Base-by-base conservation (phyloP, 2,888 invertebrate genomes). In the Notocelia uddmanniana region DNA sequence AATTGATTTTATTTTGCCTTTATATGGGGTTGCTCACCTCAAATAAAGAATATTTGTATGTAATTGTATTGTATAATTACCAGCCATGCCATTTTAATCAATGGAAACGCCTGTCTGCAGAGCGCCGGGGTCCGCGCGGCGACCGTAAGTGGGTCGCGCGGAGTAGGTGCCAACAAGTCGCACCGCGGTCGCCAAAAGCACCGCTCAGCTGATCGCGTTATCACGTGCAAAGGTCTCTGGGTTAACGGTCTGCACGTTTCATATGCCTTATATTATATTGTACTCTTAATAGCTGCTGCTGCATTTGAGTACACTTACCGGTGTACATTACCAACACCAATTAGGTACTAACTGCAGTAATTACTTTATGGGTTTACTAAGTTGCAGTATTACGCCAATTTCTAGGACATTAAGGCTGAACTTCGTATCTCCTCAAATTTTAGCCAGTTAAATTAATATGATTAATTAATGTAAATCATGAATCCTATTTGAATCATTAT, bases 221-320 rank as follows among this genome's bases (percentile, higher is more conserved):
- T 80, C 81, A 80, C 81, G 82, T 81, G 80, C 84, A 92, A 91
- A 92, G 91, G 92, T 92, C 90, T 91, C 81, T 88, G 78, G 90
- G 92, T 90, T 89, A 91, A 88, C 88, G 79, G 85, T 79, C 81
- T 77, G 76, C 79, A 75, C 80, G 81, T 82, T 84, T 81, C 84
- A 83, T 84, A 82, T 81, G 80, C 76, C 77, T 79, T 80, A 78
- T 62, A 62, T 79, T 80, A 78, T 62, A 62, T 37, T 63, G 34
- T 34, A 21, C 21, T 52, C 37, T 67, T 45, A 55, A 67, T 66
- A 19, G 18, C 37, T 66, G 37, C 50, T 41, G 37, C 45, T 45
- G 45, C 41, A 45, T 48, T 45, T 26, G 11, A 37, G 23, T 19
- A 10, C 19, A 10, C 26, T 45, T 60, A 45, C 60, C 45, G 60